A percentile compares a stretch with the other conserved stretches of the same genome.
These are phyloP conservation scores for Ciconia stormi DNA, from an alignment of 2,113 vertebrate species.

Conservation along the genomic window DNA sequence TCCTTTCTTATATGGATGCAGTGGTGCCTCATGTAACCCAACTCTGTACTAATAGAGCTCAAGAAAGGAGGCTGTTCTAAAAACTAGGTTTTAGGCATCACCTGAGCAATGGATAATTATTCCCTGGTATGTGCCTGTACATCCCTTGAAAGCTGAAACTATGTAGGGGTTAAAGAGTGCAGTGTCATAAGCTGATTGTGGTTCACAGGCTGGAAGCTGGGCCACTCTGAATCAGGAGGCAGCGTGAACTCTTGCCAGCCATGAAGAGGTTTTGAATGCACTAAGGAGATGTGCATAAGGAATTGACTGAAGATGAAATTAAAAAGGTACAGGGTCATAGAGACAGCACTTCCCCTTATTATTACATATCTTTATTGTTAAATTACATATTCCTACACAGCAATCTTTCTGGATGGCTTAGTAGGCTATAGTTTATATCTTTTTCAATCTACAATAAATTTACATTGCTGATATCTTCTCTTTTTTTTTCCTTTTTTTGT, in stretches of 20 bases:
- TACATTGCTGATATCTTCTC: neutral
- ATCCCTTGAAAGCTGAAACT: neutral
- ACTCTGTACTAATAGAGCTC: neutral
- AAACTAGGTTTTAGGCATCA: neutral
- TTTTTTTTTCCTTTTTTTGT: too few relatives aligned
- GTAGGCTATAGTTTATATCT: neutral
- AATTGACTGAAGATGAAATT: neutral
- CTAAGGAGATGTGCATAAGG: neutral
- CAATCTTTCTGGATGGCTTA: neutral
- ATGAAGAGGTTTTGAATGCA: neutral
- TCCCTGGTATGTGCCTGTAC: neutral
- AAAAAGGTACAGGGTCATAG: neutral
- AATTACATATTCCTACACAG: neutral
- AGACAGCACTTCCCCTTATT: neutral
- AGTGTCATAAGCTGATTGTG: neutral
- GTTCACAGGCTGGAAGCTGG: neutral
- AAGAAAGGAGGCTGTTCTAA: neutral
- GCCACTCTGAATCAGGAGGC: neutral
- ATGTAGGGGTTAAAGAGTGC: neutral
- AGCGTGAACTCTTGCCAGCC: neutral
- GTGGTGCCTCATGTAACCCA: neutral
- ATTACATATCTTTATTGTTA: neutral
- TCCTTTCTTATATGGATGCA: neutral
- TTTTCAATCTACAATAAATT: neutral
- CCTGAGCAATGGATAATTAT: neutral